These are phyloP conservation scores for Pandemis heparana DNA, from an alignment of 2,888 invertebrate genomes.

Conservation along the genomic window DNA sequence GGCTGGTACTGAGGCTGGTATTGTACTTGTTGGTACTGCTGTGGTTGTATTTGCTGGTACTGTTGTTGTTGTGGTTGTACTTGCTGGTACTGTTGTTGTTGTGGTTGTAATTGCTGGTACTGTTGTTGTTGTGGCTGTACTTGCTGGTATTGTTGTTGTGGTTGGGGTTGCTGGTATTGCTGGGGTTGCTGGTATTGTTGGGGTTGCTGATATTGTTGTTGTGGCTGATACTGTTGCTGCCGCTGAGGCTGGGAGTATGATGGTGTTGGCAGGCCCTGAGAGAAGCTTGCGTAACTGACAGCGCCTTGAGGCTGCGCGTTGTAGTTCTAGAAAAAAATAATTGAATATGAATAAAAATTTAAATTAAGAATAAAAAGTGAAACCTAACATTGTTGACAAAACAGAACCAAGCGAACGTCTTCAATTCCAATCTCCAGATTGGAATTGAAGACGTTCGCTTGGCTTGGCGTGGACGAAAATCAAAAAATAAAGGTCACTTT, in stretches of 20 bases:
- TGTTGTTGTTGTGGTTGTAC: slow-evolving; percentile 42
- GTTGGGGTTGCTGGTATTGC: slow-evolving; percentile 38
- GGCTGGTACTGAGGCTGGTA: slow-evolving; percentile 8
- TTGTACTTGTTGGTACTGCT: slow-evolving; percentile 3
- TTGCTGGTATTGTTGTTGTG: slow-evolving; percentile 43
- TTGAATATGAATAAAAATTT: too few relatives aligned
- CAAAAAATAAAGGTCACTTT: too few relatives aligned
- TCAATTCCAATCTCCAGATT: too few relatives aligned
- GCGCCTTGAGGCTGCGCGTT: slow-evolving; percentile 64
- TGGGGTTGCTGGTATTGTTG: slow-evolving; percentile 38
- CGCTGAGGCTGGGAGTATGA: slow-evolving; percentile 32
- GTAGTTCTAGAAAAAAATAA: slow-evolving; percentile 58
- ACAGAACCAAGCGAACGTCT: too few relatives aligned
- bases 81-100: slow-evolving; percentile 45
- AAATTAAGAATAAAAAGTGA: too few relatives aligned
- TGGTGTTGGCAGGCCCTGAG: slow-evolving; percentile 57
- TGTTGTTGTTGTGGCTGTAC: slow-evolving; percentile 44
- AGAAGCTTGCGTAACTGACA: slow-evolving; percentile 71
- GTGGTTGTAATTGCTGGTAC: slow-evolving; percentile 42
- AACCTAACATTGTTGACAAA: too few relatives aligned
- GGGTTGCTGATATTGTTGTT: slow-evolving; percentile 38
- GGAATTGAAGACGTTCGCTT: too few relatives aligned
- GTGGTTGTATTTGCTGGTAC: slow-evolving; percentile 36
- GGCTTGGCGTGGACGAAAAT: too few relatives aligned
- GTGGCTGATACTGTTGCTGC: slow-evolving; percentile 37